These are phyloP conservation scores for Rhizomys pruinosus DNA, from an alignment of 2,113 vertebrate genomes.

Conservation along the genomic window DNA sequence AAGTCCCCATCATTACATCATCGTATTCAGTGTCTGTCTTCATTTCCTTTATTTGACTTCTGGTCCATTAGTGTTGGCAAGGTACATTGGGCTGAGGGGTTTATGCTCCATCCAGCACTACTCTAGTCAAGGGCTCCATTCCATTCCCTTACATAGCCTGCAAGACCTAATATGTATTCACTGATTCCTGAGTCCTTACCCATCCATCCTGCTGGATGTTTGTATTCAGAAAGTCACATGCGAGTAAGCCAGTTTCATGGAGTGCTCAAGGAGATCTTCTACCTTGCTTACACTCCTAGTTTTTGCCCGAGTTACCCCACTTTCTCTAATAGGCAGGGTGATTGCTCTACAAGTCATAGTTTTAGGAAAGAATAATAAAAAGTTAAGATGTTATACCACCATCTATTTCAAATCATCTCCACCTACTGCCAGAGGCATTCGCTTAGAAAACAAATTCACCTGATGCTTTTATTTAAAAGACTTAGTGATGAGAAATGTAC, in stretches of 20 bases:
- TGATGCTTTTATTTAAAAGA: slow-evolving; percentile 3
- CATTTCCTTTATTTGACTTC: background rate
- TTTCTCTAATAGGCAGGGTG: background rate
- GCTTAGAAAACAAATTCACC: background rate
- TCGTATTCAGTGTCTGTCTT: background rate
- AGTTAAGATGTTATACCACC: slow-evolving; percentile 44
- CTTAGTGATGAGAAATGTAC: background rate
- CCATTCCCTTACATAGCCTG: background rate
- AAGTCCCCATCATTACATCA: background rate
- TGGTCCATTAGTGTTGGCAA: background rate
- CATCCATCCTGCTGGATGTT: too few species aligned
- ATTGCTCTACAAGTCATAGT: background rate
- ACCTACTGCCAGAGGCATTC: background rate
- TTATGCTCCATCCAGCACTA: background rate
- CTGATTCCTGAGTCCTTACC: too few species aligned
- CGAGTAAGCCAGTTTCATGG: background rate
- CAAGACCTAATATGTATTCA: background rate
- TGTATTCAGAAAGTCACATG: background rate
- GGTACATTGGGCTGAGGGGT: background rate
- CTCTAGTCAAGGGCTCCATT: background rate
- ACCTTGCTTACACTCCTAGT: too few species aligned
- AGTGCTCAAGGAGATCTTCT: accelerated
- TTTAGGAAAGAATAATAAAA: background rate
- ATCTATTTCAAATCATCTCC: slow-evolving; percentile 28
- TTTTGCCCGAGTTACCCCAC: background rate